Conservation (phyloP, 2,797 vertebrate species). For the Pempheris klunzingeri region DNA sequence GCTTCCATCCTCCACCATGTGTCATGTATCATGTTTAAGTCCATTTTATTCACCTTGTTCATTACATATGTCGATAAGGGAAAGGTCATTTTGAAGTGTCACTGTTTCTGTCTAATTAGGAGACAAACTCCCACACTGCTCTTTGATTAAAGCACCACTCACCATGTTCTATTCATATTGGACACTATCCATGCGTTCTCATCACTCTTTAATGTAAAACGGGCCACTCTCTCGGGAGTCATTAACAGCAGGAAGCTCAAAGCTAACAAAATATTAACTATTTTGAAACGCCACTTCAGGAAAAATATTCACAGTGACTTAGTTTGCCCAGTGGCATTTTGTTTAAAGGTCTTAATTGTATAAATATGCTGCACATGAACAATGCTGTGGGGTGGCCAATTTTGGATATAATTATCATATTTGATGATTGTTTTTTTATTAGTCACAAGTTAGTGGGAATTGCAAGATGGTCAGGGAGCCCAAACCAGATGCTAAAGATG, state of each 20-base stretch:
- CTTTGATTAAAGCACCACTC: constrained; percentile 52
- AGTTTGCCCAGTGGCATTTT: constrained; percentile 19
- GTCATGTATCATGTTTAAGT: not conserved
- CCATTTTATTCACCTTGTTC: not conserved
- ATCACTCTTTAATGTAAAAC: constrained; percentile 29
- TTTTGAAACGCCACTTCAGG: constrained; percentile 25
- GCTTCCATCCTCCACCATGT: not conserved
- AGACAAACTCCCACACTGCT: constrained; percentile 45
- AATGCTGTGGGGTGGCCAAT: not conserved
- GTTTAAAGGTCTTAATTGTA: not conserved
- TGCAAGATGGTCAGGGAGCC: not conserved
- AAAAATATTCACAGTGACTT: not conserved
- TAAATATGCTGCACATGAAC: not conserved
- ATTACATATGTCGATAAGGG: constrained; percentile 36
- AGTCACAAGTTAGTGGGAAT: not conserved
- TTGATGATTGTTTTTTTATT: not conserved
- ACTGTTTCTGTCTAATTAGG: constrained; percentile 42
- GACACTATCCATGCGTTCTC: constrained; percentile 4
- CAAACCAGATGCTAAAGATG: not conserved
- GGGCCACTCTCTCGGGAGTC: not conserved
- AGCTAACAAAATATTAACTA: constrained; percentile 3
- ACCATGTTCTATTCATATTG: constrained; percentile 11
- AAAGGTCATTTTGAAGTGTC: constrained; percentile 39
- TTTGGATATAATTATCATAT: not conserved
- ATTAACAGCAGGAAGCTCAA: constrained; percentile 6